Evolutionary conservation across 1,140 invertebrate species (phyloP).

Genomic region (Heliconius congener): DNA sequence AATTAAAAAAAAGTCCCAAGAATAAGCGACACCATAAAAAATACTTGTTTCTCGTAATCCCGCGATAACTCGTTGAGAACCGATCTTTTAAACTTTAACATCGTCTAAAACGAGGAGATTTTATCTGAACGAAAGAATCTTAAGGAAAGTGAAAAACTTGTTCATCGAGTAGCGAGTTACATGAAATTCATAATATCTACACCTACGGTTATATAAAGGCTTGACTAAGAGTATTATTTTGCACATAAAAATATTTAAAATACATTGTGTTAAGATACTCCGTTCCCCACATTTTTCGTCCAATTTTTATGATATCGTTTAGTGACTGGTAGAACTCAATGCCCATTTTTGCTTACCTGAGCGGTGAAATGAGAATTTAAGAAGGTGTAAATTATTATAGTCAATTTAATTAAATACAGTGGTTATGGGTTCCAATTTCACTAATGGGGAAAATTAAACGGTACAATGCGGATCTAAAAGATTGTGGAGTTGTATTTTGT

Average conservation of each 20-base stretch:
- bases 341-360: too few relatives aligned
- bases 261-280: not conserved
- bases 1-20: not conserved
- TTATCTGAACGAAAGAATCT: conserved; percentile 18
- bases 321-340: not conserved
- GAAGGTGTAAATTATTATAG: too few relatives aligned
- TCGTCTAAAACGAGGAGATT: conserved; percentile 19
- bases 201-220: not conserved
- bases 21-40: not conserved
- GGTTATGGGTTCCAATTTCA: too few relatives aligned
- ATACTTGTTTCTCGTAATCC: not conserved
- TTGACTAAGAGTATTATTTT: not conserved
- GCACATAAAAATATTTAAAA: not conserved
- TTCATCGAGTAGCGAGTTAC: conserved; percentile 13
- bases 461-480: too few relatives aligned
- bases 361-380: too few relatives aligned
- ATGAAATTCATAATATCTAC: conserved; percentile 19
- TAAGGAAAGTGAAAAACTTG: conserved; percentile 27
- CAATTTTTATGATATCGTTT: not conserved
- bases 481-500: too few relatives aligned
- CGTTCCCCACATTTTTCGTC: not conserved
- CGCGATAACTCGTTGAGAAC: not conserved
- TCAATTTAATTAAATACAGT: too few relatives aligned
- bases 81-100: conserved; percentile 27
- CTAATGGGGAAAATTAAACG: too few relatives aligned